Evolutionary conservation across 1,140 invertebrate species (phyloP).

Genomic region (Aethina tumida): DNA sequence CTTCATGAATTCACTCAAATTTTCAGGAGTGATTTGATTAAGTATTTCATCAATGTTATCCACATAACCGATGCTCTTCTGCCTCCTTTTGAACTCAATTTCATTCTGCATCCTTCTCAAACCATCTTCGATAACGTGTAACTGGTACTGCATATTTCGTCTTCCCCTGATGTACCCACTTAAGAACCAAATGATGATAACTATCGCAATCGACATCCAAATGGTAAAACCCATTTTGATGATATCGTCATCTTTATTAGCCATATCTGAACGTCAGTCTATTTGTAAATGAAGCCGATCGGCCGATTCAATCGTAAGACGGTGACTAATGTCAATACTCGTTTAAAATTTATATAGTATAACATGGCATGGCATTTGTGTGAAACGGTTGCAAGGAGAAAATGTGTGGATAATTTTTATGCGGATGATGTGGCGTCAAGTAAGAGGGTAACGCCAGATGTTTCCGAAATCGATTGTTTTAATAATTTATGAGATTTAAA

Average conservation of each 20-base stretch:
- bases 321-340: background rate
- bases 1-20: too few relatives aligned
- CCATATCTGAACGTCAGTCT: conserved; percentile 1
- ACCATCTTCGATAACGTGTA: conserved; percentile 23
- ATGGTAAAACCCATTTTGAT: conserved; percentile 18
- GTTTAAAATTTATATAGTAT: background rate
- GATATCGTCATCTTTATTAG: conserved; percentile 5
- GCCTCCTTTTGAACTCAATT: conserved; percentile 16
- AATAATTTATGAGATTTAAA: too few relatives aligned
- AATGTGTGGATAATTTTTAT: too few relatives aligned
- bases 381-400: too few relatives aligned
- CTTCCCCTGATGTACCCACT: conserved; percentile 21
- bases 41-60: conserved; percentile 19
- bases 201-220: conserved; percentile 21
- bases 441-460: too few relatives aligned
- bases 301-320: background rate
- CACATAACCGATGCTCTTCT: conserved; percentile 22
- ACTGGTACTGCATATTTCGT: conserved; percentile 18
- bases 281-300: background rate
- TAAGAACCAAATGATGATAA: conserved; percentile 21
- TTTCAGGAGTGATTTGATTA: too few relatives aligned
- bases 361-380: background rate
- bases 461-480: too few relatives aligned
- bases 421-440: too few relatives aligned
- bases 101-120: conserved; percentile 23